phyloP scores from a whole-genome alignment of 2,113 vertebrate genomes.

The Apteryx mantelli region DNA sequence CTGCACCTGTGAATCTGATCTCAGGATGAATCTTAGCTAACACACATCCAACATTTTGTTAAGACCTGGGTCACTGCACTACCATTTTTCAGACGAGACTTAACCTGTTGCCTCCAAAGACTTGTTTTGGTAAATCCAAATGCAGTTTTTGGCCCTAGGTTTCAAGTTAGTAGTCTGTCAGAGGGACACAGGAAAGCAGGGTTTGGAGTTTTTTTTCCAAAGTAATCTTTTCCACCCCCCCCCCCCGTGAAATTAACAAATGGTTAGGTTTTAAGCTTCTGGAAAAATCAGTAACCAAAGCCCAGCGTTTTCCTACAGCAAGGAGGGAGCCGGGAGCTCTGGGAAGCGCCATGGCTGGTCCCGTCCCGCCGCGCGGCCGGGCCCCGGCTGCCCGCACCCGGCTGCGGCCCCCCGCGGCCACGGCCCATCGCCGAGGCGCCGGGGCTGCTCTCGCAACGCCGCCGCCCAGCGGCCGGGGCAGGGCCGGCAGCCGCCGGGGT shows the following conservation, averaged over 20 bases:
- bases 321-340: too few relatives aligned
- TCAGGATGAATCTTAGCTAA: rapidly evolving
- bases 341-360: neutral
- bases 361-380: neutral
- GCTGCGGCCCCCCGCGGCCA: too few relatives aligned
- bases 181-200: neutral
- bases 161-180: neutral
- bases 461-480: too few relatives aligned
- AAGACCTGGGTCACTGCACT: neutral
- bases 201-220: neutral
- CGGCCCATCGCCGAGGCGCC: too few relatives aligned
- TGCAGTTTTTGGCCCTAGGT: rapidly evolving
- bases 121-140: neutral
- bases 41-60: neutral
- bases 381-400: too few relatives aligned
- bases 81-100: neutral
- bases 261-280: rapidly evolving
- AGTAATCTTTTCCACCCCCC: neutral
- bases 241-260: neutral
- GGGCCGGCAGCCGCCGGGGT: too few relatives aligned
- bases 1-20: rapidly evolving
- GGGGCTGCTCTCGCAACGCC: too few relatives aligned
- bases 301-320: rapidly evolving
- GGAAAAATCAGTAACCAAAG: rapidly evolving
- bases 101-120: neutral